Evolutionary conservation across 2,797 vertebrate genomes (phyloP).

Genomic region (Paedocypris micromegethes): DNA sequence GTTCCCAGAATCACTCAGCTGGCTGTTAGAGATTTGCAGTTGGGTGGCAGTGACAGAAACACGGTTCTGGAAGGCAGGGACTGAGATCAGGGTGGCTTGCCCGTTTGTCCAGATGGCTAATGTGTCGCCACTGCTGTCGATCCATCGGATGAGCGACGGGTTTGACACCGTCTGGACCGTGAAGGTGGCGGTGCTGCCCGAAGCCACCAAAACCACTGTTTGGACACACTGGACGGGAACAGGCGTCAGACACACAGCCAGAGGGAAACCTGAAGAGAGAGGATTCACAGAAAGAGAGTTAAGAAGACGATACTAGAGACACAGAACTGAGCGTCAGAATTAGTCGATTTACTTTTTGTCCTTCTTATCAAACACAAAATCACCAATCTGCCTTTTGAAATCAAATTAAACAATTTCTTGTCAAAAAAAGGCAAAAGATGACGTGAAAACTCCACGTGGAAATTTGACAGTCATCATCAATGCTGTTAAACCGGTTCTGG

Average conservation of each 20-base stretch:
- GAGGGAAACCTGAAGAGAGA: slow-evolving; percentile 23
- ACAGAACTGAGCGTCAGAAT: background rate
- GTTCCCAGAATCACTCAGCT: slow-evolving; percentile 60
- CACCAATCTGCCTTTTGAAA: no score
- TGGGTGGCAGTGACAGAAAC: slow-evolving; percentile 59
- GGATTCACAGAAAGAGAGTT: background rate
- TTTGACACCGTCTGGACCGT: slow-evolving; percentile 52
- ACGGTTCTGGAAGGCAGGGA: slow-evolving; percentile 58
- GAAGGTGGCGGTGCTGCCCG: slow-evolving; percentile 53
- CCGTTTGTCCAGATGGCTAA: slow-evolving; percentile 57
- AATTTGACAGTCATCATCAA: no score
- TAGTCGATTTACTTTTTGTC: background rate
- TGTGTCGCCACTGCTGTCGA: slow-evolving; percentile 33
- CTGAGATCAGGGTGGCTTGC: background rate
- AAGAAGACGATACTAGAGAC: background rate
- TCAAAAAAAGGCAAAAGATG: no score
- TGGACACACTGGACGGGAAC: slow-evolving; percentile 60
- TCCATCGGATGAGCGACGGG: slow-evolving; percentile 59
- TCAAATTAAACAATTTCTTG: no score
- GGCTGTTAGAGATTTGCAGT: slow-evolving; percentile 55
- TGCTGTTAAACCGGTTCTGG: no score
- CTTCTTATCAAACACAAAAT: no score
- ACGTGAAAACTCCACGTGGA: no score
- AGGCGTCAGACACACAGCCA: slow-evolving; percentile 50
- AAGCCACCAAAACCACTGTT: slow-evolving; percentile 57